Base-by-base conservation (phyloP, 2,797 vertebrate genomes). In the Semotilus atromaculatus region DNA sequence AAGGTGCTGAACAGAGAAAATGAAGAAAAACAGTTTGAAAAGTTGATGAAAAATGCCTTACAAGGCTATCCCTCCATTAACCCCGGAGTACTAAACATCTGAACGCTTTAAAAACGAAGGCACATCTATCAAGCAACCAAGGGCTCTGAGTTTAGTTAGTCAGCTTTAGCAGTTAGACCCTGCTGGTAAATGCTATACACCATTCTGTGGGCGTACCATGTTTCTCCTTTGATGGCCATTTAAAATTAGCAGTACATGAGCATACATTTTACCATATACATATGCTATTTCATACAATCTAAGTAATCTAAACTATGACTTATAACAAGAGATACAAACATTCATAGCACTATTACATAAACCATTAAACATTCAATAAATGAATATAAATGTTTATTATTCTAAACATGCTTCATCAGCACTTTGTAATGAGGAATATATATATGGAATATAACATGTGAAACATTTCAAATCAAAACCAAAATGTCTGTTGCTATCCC, bases 21-120 rank as follows among this genome's bases (percentile, higher is more conserved):
- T 70, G 3, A 38, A 53, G 31, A 68, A 80, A 91, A 83, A 92
- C 91, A 88, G 92, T 90, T 93, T 93, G 92, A 92, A 89, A 86
- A 90, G 93, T 92, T 89, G 85, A 84, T 87, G 53, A 51, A 45
- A 60, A 86, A 86, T 81, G 45, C 76, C 68, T 80, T 79, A 26
- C 62, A 84, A 86, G 76, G 74, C 64, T 58, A 48, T 82, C 72
- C 88, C n/a, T 87, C 88, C 87, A 85, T 91, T 90, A 90, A 89
- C 74, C 84, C 78, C 36, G 19, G 64, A 77, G 43, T 75, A 74
- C 84, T 86, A 79, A 86, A 76, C 5, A n/a, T 81, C 77, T 13
- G 23, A 18, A 4, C 18, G 53, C 31, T 68, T 68, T 14, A 62
- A 62, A 62, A 62, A 18, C 7, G 14, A 55, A 55, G 5, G 48